phyloP scores from a whole-genome alignment of 2,888 invertebrate genomes.

The Chrysomela aeneicollis region DNA sequence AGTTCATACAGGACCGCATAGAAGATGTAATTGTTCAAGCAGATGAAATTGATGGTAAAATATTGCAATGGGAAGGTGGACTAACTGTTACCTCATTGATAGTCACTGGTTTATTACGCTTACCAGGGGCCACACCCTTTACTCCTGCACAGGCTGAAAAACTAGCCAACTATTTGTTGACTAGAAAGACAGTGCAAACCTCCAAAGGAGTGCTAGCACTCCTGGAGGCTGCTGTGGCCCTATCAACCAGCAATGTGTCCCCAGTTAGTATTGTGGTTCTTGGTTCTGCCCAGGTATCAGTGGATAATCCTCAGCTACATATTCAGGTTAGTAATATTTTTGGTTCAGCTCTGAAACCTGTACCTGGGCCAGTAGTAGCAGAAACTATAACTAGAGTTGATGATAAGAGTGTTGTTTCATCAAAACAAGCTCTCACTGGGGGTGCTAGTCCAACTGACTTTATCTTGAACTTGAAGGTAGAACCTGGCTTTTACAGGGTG shows the following conservation, averaged over 20 bases:
- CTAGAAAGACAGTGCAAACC: constrained; percentile 87
- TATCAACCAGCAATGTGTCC: constrained; percentile 65
- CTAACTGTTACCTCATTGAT: constrained; percentile 77
- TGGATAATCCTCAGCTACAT: constrained; percentile 69
- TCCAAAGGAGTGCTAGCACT: constrained; percentile 84
- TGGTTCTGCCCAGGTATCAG: constrained; percentile 79
- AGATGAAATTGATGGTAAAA: constrained; percentile 88
- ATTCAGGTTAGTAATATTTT: constrained; percentile 78
- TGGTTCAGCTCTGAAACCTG: constrained; percentile 75
- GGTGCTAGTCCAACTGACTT: constrained; percentile 73
- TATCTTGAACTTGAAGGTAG: constrained; percentile 79
- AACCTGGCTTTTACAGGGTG: constrained; percentile 86
- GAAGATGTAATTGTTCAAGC: constrained; percentile 95
- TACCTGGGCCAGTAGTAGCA: constrained; percentile 73
- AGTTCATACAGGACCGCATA: constrained; percentile 75
- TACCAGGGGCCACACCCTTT: constrained; percentile 73
- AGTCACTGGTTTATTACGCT: constrained; percentile 63
- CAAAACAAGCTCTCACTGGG: constrained; percentile 68
- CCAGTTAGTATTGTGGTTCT: constrained; percentile 85
- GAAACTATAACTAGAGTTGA: constrained; percentile 77
- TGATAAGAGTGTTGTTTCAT: constrained; percentile 79
- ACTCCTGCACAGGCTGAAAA: constrained; percentile 83
- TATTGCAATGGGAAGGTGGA: constrained; percentile 92
- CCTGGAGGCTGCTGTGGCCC: constrained; percentile 76
- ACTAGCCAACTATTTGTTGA: constrained; percentile 82